A percentile compares a stretch with the other conserved stretches of the same genome.
These are phyloP conservation scores for Trematomus bernacchii DNA, from an alignment of 2,797 vertebrate species.

Conservation along the genomic window DNA sequence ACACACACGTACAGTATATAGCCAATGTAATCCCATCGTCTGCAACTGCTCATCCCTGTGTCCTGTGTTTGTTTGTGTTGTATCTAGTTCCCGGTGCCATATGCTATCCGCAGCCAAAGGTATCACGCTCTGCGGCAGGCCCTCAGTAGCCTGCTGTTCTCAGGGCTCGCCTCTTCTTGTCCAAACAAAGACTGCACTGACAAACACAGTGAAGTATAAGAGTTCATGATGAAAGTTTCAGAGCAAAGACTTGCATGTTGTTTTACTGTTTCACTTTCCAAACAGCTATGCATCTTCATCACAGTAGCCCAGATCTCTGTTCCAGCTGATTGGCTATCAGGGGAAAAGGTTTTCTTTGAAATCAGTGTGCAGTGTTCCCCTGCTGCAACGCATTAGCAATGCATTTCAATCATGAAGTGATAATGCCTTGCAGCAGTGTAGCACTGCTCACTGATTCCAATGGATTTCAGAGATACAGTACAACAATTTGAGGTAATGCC, in stretches of 20 bases:
- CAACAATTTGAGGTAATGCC: neutral
- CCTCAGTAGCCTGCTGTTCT: constrained; percentile 81
- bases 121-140: constrained; percentile 70
- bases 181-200: constrained; percentile 77
- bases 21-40: constrained; percentile 68
- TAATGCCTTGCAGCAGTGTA: neutral
- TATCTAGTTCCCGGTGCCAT: constrained; percentile 77
- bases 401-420: neutral
- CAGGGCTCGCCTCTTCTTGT: constrained; percentile 68
- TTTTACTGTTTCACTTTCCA: constrained; percentile 59
- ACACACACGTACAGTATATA: constrained; percentile 13
- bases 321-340: constrained; percentile 7
- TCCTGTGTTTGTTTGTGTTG: constrained; percentile 78
- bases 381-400: constrained; percentile 4
- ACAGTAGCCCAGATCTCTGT: constrained; percentile 19
- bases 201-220: constrained; percentile 54
- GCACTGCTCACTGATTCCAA: neutral
- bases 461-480: neutral
- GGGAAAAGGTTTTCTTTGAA: constrained; percentile 15
- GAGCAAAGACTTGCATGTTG: constrained; percentile 49
- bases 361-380: constrained; percentile 10
- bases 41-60: constrained; percentile 61
- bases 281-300: constrained; percentile 22
- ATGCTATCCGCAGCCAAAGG: constrained; percentile 70
- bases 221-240: constrained; percentile 63